Base-by-base conservation (phyloP, 2,797 vertebrate genomes). In the Rhinatrema bivittatum region DNA sequence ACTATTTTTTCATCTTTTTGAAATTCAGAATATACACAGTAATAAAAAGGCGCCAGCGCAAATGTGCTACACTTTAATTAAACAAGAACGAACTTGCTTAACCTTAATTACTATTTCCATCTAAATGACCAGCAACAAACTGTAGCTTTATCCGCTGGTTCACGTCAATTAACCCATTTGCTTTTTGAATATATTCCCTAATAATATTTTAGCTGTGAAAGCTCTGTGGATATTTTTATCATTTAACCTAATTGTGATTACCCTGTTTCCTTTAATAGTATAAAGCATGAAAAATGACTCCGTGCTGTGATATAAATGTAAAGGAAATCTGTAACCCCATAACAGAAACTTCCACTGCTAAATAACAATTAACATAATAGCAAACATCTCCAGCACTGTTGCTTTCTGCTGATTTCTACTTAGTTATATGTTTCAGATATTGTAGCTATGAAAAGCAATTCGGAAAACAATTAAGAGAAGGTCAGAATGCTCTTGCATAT, bases 281-380 rank as follows among this genome's bases (percentile, higher is more conserved):
- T 5, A 4, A 28, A 45, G 39, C 6, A 49, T 40, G 29, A 56
- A 42, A 57, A 65, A 48, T 13, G 22, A 52, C 23, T 2, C 5
- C 2, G 1, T 7, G 6, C 8, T 22, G 4, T 22, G 7, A 3
- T 5, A 25, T 7, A 36, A 42, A 46, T 59, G 36, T 46, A 62
- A 40, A 34, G 29, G n/a, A n/a, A n/a, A n/a, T n/a, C n/a, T n/a
- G n/a, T n/a, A n/a, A n/a, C n/a, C n/a, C n/a, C n/a, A n/a, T n/a
- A n/a, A n/a, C n/a, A n/a, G n/a, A n/a, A n/a, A n/a, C n/a, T n/a
- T n/a, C n/a, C n/a, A n/a, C n/a, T n/a, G n/a, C n/a, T n/a, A n/a
- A n/a, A n/a, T n/a, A n/a, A n/a, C n/a, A n/a, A n/a, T n/a, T n/a
- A n/a, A n/a, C n/a, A n/a, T n/a, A n/a, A n/a, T n/a, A n/a, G n/a